Evolutionary conservation across 2,797 vertebrate species (phyloP), one percentile per base, ranked within the genome.

Genomic region (Anas bahamensis): DNA sequence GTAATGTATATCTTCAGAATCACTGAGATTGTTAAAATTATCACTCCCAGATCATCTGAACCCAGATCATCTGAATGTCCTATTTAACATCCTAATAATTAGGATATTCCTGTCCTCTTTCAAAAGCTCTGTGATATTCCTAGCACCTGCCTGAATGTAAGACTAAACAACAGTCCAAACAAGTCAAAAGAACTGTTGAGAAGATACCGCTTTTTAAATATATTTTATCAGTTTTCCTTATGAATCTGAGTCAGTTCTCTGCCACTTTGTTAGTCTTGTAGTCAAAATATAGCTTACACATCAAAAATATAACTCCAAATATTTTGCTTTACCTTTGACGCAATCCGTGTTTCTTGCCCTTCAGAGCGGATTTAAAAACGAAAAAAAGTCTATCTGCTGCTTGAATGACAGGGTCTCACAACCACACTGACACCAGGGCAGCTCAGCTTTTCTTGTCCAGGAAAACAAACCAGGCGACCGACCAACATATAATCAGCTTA

Each of bases 401-500:
- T 86, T 65, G 60, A 90, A 82, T 70, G 52, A 42, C 72, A 86
- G 66, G 42, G 61, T 92, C 92, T 61, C 84, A 55, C 41, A 92
- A 92, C 75, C 79, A 44, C 61, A 55, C 71, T 46, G 69, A 71
- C 48, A 59, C 42, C 83, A 72, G 28, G 1, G 66, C 73, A 83
- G 65, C 35, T 92, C 64, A 69, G 87, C 71, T 75, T 79, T 74
- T 74, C 84, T 83, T 50, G 19, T 77, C 61, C 69, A n/a, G 72
- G 65, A 85, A 90, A 93, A 50, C 86, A 46, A 90, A 85, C 42
- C 48, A 70, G 94, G 63, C 0, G 1, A 78, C 41, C 69, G 52
- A 81, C 65, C 82, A 87, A 83, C 70, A 60, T 77, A 53, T 88
- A 91, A 94, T 89, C 91, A 78, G 78, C 76, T 96, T 91, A 94